phyloP scores from a whole-genome alignment of 2,797 vertebrate species.

The Sebastes reedi region DNA sequence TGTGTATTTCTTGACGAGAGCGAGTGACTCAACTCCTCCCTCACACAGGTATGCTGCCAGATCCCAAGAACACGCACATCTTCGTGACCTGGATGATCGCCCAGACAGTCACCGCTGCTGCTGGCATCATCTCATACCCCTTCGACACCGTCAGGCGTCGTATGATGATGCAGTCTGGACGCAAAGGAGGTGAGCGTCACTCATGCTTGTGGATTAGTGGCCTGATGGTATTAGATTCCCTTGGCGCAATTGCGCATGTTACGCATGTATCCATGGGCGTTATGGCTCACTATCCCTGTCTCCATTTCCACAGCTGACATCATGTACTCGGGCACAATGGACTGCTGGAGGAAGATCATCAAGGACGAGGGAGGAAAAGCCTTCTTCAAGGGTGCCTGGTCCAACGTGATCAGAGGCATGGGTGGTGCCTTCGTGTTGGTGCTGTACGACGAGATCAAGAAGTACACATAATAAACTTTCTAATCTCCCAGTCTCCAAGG shows the following conservation, averaged over 20 bases:
- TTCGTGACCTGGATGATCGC: constrained; percentile 98
- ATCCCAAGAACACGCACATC: constrained; percentile 98
- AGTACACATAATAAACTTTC: constrained; percentile 86
- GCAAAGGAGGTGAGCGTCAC: constrained; percentile 91
- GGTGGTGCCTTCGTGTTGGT: constrained; percentile 98
- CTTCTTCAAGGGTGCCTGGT: constrained; percentile 99
- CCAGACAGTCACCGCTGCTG: constrained; percentile 93
- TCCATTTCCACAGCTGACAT: constrained; percentile 90
- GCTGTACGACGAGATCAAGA: constrained; percentile 99
- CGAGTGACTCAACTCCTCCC: background rate
- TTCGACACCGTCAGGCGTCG: constrained; percentile 98
- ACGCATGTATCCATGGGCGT: background rate
- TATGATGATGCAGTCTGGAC: constrained; percentile 99
- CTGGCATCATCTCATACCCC: constrained; percentile 95
- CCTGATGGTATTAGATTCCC: background rate
- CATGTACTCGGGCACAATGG: constrained; percentile 98
- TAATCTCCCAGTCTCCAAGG: constrained; percentile 41
- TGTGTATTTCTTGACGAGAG: accelerated
- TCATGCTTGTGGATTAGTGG: accelerated
- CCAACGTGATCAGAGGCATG: constrained; percentile 98
- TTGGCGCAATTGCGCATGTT: background rate
- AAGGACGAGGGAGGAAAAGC: constrained; percentile 94
- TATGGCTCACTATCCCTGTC: background rate
- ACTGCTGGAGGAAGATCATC: constrained; percentile 97
- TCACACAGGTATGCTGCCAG: constrained; percentile 94